phyloP scores from a whole-genome alignment of 2,113 vertebrate genomes.

The Chitala chitala region DNA sequence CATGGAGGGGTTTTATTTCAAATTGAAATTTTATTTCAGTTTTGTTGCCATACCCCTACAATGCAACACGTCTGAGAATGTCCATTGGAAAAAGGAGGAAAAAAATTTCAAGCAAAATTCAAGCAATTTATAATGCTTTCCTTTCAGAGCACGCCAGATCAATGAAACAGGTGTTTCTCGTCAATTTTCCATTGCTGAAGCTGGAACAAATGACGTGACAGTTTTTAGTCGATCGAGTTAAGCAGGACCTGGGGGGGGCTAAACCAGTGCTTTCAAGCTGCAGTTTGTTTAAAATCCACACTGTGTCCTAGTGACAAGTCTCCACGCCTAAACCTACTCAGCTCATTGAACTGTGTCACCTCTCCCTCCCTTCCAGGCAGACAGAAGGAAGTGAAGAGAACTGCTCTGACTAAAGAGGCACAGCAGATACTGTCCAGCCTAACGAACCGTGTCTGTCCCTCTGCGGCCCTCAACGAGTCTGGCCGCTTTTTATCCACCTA shows the following conservation, averaged over 20 bases:
- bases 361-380: slow-evolving; percentile 27
- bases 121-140: background rate
- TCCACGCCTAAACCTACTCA: slow-evolving; percentile 34
- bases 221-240: background rate
- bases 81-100: background rate
- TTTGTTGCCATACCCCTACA: background rate
- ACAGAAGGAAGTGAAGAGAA: slow-evolving; percentile 28
- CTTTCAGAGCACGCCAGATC: slow-evolving; percentile 10
- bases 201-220: background rate
- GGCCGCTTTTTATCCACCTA: background rate
- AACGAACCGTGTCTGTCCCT: slow-evolving; percentile 31
- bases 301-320: slow-evolving; percentile 25
- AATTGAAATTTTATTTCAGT: background rate
- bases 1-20: background rate
- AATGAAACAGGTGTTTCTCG: slow-evolving; percentile 20
- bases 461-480: background rate
- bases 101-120: background rate
- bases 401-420: slow-evolving; percentile 34
- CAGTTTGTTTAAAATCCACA: slow-evolving; percentile 34
- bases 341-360: slow-evolving; percentile 33
- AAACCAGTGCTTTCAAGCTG: slow-evolving; percentile 23
- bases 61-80: background rate
- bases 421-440: slow-evolving; percentile 39
- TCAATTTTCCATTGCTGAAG: slow-evolving; percentile 5
- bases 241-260: slow-evolving; percentile 21